Percentiles rank a stretch among this genome's conserved stretches.
These are phyloP conservation scores for Caenorhabditis sp. DNA, from an alignment of 2,888 invertebrate genomes.

Conservation along the genomic window DNA sequence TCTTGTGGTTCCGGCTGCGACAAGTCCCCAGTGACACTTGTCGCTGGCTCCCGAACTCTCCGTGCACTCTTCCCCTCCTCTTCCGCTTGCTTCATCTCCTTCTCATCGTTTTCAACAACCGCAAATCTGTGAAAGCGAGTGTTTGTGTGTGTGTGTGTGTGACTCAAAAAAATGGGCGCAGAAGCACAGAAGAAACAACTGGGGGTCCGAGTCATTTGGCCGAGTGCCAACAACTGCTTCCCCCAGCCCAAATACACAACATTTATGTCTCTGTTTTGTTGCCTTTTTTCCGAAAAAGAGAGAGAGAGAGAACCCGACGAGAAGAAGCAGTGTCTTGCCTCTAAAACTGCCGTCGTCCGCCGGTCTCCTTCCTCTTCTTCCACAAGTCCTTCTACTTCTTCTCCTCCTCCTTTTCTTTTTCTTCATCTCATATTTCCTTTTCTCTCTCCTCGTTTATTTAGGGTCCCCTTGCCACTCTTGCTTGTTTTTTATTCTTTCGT, in stretches of 20 bases:
- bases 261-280: slow-evolving; percentile 51
- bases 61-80: slow-evolving; percentile 31
- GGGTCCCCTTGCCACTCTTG: slow-evolving; percentile 43
- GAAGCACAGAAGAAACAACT: neutral
- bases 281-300: neutral
- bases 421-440: slow-evolving; percentile 48
- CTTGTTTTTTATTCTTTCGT: slow-evolving; percentile 37
- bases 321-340: slow-evolving; percentile 15
- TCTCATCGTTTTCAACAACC: slow-evolving; percentile 35
- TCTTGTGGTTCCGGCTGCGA: slow-evolving; percentile 32
- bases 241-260: slow-evolving; percentile 28
- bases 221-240: slow-evolving; percentile 56
- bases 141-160: slow-evolving; percentile 29
- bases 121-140: slow-evolving; percentile 33
- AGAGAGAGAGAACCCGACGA: slow-evolving; percentile 28
- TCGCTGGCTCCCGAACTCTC: slow-evolving; percentile 47
- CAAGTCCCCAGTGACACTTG: slow-evolving; percentile 56
- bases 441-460: slow-evolving; percentile 51
- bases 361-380: slow-evolving; percentile 3
- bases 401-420: slow-evolving; percentile 38
- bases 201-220: slow-evolving; percentile 45
- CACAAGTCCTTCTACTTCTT: slow-evolving; percentile 23
- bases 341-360: slow-evolving; percentile 31
- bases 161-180: slow-evolving; percentile 38
- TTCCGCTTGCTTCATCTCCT: slow-evolving; percentile 5